These are phyloP conservation scores for Poeciliopsis retropinna DNA, from an alignment of 2,113 vertebrate genomes.

Conservation along the genomic window DNA sequence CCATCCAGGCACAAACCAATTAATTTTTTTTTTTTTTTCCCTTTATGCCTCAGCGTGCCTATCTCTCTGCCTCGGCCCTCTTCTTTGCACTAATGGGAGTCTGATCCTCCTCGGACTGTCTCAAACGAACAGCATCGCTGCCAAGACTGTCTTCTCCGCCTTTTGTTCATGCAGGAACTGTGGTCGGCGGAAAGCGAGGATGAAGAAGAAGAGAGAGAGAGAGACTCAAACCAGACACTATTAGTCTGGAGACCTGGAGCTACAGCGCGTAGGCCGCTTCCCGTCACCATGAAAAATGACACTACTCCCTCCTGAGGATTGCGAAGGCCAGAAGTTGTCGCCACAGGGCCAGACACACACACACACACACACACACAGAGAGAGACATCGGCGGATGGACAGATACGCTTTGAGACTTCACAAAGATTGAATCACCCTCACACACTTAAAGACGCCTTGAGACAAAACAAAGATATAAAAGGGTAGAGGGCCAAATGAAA, in stretches of 20 bases:
- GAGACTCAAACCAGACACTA: slow-evolving; percentile 64
- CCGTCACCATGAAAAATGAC: slow-evolving; percentile 79
- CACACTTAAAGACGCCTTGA: slow-evolving; percentile 31
- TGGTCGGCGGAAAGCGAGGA: slow-evolving; percentile 34
- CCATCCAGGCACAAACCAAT: slow-evolving; percentile 44
- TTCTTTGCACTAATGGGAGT: slow-evolving; percentile 36
- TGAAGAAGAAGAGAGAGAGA: slow-evolving; percentile 21
- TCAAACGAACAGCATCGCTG: slow-evolving; percentile 6
- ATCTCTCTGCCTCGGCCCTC: slow-evolving; percentile 30
- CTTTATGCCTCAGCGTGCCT: slow-evolving; percentile 18
- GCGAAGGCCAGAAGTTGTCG: slow-evolving; percentile 51
- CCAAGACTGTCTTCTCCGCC: slow-evolving; percentile 54
- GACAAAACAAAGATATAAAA: slow-evolving; percentile 42
- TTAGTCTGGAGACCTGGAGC: slow-evolving; percentile 73
- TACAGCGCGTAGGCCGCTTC: slow-evolving; percentile 64
- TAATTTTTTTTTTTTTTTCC: slow-evolving; percentile 27
- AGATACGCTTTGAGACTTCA: slow-evolving; percentile 3
- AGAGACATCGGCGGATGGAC: slow-evolving; percentile 9
- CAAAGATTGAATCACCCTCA: slow-evolving; percentile 46
- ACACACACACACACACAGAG: slow-evolving; percentile 25
- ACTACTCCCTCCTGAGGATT: slow-evolving; percentile 57
- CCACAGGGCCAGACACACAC: slow-evolving; percentile 46
- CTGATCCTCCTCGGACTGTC: slow-evolving; percentile 23
- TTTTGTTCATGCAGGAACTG: slow-evolving; percentile 36
- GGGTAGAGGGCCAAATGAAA: slow-evolving; percentile 26